These are phyloP conservation scores for Mamestra configurata DNA, from an alignment of 1,140 invertebrate species.

Conservation along the genomic window DNA sequence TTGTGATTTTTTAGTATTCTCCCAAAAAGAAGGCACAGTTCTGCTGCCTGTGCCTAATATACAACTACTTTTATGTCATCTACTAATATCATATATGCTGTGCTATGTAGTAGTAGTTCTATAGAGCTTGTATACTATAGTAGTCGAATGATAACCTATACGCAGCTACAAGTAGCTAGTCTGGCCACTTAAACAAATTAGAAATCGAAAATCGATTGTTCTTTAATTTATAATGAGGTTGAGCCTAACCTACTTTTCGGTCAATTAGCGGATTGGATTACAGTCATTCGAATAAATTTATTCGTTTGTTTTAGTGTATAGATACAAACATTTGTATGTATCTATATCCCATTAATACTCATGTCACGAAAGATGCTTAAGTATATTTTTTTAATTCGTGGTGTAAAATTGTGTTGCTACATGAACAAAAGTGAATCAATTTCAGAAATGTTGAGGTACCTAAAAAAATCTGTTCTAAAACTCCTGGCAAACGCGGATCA, in stretches of 20 bases:
- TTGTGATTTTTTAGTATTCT: neutral
- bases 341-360: neutral
- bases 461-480: neutral
- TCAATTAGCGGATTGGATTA: constrained; percentile 13
- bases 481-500: neutral
- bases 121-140: neutral
- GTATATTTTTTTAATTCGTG: neutral
- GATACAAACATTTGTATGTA: neutral
- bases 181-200: constrained; percentile 42
- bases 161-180: constrained; percentile 7
- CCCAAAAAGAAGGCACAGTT: neutral
- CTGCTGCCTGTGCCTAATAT: neutral
- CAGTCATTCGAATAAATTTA: neutral
- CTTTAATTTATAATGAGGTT: constrained; percentile 45
- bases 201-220: constrained; percentile 42
- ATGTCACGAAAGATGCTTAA: neutral
- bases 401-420: neutral
- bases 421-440: neutral
- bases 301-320: neutral
- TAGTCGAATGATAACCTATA: neutral
- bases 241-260: constrained; percentile 26
- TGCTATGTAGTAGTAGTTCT: neutral
- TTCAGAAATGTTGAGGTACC: neutral
- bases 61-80: neutral
- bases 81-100: neutral